Conservation (phyloP, 37 sponge, comb jelly and placozoan species). For the Ephydatia muelleri region DNA sequence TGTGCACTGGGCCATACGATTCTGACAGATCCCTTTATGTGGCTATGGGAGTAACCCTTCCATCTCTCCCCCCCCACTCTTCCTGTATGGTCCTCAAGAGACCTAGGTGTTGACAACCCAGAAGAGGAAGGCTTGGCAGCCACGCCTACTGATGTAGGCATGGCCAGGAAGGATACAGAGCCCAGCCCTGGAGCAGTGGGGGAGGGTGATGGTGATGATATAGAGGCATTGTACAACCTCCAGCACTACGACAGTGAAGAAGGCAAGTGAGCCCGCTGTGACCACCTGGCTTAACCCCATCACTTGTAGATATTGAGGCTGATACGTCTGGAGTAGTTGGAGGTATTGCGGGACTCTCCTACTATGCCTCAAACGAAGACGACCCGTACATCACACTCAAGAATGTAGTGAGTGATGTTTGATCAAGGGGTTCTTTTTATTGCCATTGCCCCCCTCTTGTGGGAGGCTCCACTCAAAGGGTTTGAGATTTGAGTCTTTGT, state of each 20-base stretch:
- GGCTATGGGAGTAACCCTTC: no score
- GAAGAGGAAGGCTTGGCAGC: conserved; percentile 5
- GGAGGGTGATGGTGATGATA: conserved; percentile 7
- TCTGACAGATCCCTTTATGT: no score
- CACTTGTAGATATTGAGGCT: neutral
- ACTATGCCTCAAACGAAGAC: conserved; percentile 75
- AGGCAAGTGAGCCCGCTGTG: conserved; percentile 17
- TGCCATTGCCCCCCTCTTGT: no score
- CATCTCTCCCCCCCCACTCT: neutral
- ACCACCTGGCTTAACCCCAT: neutral
- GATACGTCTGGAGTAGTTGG: conserved; percentile 4
- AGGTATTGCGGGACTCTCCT: conserved; percentile 71
- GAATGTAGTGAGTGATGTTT: conserved; percentile 34
- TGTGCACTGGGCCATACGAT: no score
- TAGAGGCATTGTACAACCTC: conserved; percentile 62
- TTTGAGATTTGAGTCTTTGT: no score
- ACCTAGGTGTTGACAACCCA: neutral
- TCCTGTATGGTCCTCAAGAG: conserved; percentile 7
- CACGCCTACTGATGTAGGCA: neutral
- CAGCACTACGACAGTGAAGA: conserved; percentile 54
- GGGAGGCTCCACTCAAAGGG: no score
- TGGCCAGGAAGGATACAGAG: neutral
- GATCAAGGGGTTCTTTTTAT: neutral
- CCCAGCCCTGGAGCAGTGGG: neutral
- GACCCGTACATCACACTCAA: conserved; percentile 96